Evolutionary conservation across 1,140 invertebrate genomes (phyloP).

Genomic region (Thalassaphorura encarpata): DNA sequence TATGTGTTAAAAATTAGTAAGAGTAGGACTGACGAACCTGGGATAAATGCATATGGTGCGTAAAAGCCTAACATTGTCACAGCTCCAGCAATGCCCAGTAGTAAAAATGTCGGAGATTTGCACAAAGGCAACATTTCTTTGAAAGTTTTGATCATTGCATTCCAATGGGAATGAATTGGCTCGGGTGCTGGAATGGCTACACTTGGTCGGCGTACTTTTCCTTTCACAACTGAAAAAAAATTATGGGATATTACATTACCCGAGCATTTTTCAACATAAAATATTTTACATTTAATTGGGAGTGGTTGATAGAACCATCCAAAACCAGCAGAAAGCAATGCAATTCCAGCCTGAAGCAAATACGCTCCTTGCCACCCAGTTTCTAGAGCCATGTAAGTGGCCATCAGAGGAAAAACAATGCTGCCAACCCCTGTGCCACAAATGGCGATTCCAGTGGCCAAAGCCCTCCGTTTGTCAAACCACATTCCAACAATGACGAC

Average conservation of each 20-base stretch:
- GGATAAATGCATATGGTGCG: constrained; percentile 15
- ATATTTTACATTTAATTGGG: background rate
- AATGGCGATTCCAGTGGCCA: constrained; percentile 14
- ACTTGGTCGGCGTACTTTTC: no score
- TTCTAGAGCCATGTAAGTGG: background rate
- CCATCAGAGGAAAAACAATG: background rate
- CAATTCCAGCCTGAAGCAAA: background rate
- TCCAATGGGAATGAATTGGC: no score
- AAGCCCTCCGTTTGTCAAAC: constrained; percentile 6
- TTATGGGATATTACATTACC: no score
- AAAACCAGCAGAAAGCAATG: background rate
- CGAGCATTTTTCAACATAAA: no score
- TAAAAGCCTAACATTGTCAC: constrained; percentile 24
- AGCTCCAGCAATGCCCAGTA: constrained; percentile 14
- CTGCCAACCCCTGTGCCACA: constrained; percentile 11
- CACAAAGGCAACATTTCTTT: background rate
- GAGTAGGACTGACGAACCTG: no score
- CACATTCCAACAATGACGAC: constrained; percentile 12
- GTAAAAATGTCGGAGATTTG: constrained; percentile 12
- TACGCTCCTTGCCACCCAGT: constrained; percentile 1
- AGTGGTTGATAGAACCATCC: background rate
- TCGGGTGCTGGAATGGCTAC: no score
- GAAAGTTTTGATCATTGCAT: no score
- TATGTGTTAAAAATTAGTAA: constrained; percentile 1
- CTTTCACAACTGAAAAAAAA: no score